These are phyloP conservation scores for Mesorhabditis belari DNA, from an alignment of 2,888 invertebrate genomes.

Conservation along the genomic window DNA sequence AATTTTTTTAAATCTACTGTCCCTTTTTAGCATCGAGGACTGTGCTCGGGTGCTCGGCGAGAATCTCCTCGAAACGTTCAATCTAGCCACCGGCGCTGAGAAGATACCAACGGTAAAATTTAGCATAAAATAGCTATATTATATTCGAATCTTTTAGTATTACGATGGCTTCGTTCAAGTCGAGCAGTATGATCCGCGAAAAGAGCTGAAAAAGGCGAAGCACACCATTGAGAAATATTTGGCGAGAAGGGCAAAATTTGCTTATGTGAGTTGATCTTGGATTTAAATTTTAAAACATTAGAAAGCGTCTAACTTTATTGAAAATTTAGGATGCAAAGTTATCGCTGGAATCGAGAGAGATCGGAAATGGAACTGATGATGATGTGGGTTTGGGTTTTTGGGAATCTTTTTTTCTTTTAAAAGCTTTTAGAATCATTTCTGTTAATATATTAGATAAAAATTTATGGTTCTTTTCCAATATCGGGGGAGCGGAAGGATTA, in stretches of 20 bases:
- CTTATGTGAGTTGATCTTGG: constrained; percentile 37
- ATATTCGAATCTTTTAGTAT: constrained; percentile 11
- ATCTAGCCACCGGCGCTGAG: constrained; percentile 35
- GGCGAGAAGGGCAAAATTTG: constrained; percentile 40
- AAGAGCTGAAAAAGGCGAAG: constrained; percentile 40
- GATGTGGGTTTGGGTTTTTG: no score
- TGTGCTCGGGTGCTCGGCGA: constrained; percentile 32
- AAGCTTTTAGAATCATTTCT: no score
- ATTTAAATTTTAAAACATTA: not conserved
- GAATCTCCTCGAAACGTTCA: constrained; percentile 28
- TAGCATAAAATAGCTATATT: not conserved
- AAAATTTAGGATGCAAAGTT: constrained; percentile 48
- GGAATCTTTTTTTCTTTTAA: no score
- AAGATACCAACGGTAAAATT: constrained; percentile 30
- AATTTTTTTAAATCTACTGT: not conserved
- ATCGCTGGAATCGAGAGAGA: constrained; percentile 34
- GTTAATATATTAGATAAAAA: not conserved
- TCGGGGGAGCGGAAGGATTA: no score
- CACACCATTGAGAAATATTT: constrained; percentile 46
- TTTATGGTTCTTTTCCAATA: not conserved
- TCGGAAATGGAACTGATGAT: constrained; percentile 20
- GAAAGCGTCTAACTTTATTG: no score
- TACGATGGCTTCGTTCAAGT: constrained; percentile 38
- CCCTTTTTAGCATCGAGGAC: constrained; percentile 29
- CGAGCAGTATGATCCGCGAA: constrained; percentile 46